These are phyloP conservation scores for Saccopteryx leptura DNA, from an alignment of 2,113 vertebrate genomes.

Conservation along the genomic window DNA sequence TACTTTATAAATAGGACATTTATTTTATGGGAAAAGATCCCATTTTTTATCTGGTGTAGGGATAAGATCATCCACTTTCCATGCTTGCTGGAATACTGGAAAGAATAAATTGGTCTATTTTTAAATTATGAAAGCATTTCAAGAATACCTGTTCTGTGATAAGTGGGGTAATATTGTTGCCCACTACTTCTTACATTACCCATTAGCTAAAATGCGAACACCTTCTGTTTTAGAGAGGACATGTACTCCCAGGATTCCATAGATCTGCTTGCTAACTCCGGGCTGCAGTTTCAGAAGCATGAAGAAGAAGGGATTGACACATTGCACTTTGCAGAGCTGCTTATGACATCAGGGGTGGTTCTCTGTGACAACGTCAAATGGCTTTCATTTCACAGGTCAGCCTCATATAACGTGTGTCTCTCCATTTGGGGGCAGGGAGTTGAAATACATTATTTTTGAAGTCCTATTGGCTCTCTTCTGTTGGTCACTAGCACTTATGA, in stretches of 20 bases:
- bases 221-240: constrained; percentile 92
- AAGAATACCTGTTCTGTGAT: neutral
- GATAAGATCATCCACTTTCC: constrained; percentile 17
- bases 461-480: neutral
- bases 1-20: constrained; percentile 49
- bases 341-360: constrained; percentile 99
- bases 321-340: constrained; percentile 97
- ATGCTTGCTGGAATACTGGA: constrained; percentile 37
- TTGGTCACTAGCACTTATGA: neutral
- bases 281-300: constrained; percentile 98
- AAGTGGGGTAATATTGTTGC: neutral
- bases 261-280: constrained; percentile 98
- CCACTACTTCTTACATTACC: neutral
- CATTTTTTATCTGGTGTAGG: constrained; percentile 20
- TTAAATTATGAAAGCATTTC: constrained; percentile 39
- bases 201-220: neutral
- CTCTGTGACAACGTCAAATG: constrained; percentile 99
- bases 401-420: neutral
- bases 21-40: neutral
- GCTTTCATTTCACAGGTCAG: constrained; percentile 99
- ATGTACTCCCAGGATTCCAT: constrained; percentile 99
- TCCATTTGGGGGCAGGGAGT: neutral
- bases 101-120: constrained; percentile 22
- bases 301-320: constrained; percentile 99
- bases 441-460: neutral